Base-by-base conservation (phyloP, 1,140 invertebrate genomes). In the Drosophila rufa region DNA sequence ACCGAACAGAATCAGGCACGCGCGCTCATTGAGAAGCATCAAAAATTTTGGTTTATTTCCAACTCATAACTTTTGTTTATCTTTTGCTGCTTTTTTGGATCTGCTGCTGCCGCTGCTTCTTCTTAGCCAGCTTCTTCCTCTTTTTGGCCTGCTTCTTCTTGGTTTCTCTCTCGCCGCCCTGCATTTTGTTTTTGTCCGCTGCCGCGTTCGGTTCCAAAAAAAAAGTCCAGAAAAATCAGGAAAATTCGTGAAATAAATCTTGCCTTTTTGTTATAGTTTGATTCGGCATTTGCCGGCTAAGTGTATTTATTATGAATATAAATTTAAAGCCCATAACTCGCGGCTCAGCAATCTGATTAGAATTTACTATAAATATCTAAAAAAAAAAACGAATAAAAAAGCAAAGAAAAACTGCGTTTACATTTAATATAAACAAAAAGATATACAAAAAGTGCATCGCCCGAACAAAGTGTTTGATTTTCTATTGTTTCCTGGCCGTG, bases 61-160 rank as follows among this genome's bases (percentile, higher is more conserved):
- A 75, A 83, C 78, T 87, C 84, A 87, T 87, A 87, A 87, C 83
- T 87, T 86, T 87, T 86, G 83, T 86, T 86, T 86, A 86, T 86
- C 83, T 86, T 76, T 75, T 51, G 62, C 68, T 60, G 45, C 51
- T 73, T 71, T 71, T 71, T 57, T 57, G 38, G 65, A 25, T 57
- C 40, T 17, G 64, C 62, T 47, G 47, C 46, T 43, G 12, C 4
- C 3, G 9, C 9, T 38, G 56, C 53, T 57, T 50, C 53, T 67
- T 30, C 43, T 38, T 38, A 33, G 17, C 48, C 19, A 43, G 8
- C 48, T 60, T 25, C 8, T 56, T 42, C 61, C 36, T 43, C 25
- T 55, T 56, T 8, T 15, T 22, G 4, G 56, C 38, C 25, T 30
- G n/a, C 27, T 66, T 66, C 4, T 58, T 58, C 68, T 40, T 46